Evolutionary conservation across 2,888 invertebrate genomes (phyloP), one percentile per base, ranked within the genome.

Genomic region (Drosophila anomelani): DNA sequence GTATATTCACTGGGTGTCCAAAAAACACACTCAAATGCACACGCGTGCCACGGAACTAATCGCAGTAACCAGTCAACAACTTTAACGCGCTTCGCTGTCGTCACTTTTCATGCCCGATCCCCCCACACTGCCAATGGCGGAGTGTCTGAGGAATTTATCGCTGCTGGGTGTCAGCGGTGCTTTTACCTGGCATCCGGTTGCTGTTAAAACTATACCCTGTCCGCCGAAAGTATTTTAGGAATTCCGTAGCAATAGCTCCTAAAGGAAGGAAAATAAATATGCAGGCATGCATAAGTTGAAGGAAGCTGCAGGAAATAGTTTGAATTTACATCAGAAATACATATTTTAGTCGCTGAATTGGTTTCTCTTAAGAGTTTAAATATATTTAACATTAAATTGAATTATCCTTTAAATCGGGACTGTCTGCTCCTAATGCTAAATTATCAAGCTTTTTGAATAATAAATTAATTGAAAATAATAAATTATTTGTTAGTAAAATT

Each of bases 101-200:
- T 70, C 78, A 72, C 69, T 67, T 78, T 70, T 80, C 83, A 78
- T 74, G 83, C 57, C 54, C 78, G 72, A 71, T 75, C 38, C 61
- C 54, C 58, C 13, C 23, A 38, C 49, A 34, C 44, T 13, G 17
- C 23, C 46, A n/a, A 34, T 46, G 46, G 69, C 46, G 26, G 26
- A 49, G 62, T 55, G 43, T 56, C 47, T 56, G 55, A 49, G 71
- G 44, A 54, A 72, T 71, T 71, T 72, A 71, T 71, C 17, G 72
- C 9, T 23, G 60, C 43, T 46, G 68, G 58, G 62, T 62, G 69
- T 62, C 44, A 41, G 64, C 46, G 39, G 26, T 59, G 44, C 34
- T 38, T 86, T 69, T 68, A 47, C 53, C 59, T 46, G 67, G 58
- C 68, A 84, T 86, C 87, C 81, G 81, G 75, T 67, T 76, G 36